Evolutionary conservation across 2,113 vertebrate species (phyloP), one percentile per base, ranked within the genome.

Genomic region (Mus pahari): DNA sequence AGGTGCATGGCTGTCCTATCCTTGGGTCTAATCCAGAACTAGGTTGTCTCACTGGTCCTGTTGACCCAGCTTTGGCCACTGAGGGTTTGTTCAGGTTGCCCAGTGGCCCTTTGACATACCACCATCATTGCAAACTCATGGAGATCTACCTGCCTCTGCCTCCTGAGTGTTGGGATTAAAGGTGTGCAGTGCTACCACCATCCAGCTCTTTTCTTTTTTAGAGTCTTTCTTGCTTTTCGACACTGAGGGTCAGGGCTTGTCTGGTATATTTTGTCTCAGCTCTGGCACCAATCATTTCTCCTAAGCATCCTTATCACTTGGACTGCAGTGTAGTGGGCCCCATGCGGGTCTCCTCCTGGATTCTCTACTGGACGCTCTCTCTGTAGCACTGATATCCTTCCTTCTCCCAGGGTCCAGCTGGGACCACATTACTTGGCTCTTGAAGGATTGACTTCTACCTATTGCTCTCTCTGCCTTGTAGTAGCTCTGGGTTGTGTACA

Each of bases 261-360:
- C 53, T 91, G 84, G 28, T 42, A 20, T 31, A 33, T 91, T 96
- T n/a, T 89, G 53, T 62, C 22, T 50, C 48, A 74, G 31, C 20
- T 42, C 31, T 50, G 83, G n/a, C 68, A 60, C 55, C 36, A 82
- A 16, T 74, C 19, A 14, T 82, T 86, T 90, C 28, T 91, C 50
- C 39, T 11, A 55, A 84, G 94, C 84, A 36, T 5, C 33, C 22
- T 75, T 1, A 48, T 50, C 16, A 8, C 26, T 92, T 84, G 74
- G 64, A 16, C 74, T 84, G 68, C 42, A 95, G 45, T 60, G 48
- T 22, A 55, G 50, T 91, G 79, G 79, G 55, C 13, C 22, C n/a
- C 0, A 2, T 2, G n/a, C 0, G 13, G 1, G 0, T 55, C 10
- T n/a, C 4, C 0, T 71, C 33, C 91, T 28, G n/a, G 60, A 14